Conservation (phyloP, 2,888 invertebrate genomes). For the Apodemia duryi region DNA sequence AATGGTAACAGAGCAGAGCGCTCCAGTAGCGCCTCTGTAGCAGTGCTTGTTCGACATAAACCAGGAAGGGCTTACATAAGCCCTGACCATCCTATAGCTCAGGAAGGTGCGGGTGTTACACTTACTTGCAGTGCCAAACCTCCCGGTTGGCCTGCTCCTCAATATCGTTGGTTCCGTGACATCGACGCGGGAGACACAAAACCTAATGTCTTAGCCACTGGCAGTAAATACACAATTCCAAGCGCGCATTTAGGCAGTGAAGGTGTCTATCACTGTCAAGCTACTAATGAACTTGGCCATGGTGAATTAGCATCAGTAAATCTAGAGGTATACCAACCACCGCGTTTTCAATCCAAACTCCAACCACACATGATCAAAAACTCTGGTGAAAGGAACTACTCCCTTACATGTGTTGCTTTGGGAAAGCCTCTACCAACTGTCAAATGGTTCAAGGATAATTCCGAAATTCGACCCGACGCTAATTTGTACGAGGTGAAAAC, state of each 20-base stretch:
- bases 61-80: conserved; percentile 91
- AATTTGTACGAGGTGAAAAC: conserved; percentile 91
- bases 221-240: conserved; percentile 90
- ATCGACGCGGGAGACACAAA: conserved; percentile 81
- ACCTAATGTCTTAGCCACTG: conserved; percentile 85
- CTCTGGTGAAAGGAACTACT: conserved; percentile 88
- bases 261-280: conserved; percentile 94
- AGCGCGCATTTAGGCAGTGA: conserved; percentile 92
- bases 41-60: conserved; percentile 90
- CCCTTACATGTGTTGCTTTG: conserved; percentile 90
- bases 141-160: conserved; percentile 95
- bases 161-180: conserved; percentile 93
- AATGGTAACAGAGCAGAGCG: conserved; percentile 86
- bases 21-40: conserved; percentile 89
- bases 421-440: conserved; percentile 93
- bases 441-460: conserved; percentile 92
- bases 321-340: conserved; percentile 93
- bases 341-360: conserved; percentile 89
- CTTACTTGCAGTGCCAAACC: conserved; percentile 92
- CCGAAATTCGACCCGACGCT: conserved; percentile 86
- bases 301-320: conserved; percentile 91
- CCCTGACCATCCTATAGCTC: conserved; percentile 90
- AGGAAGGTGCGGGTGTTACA: conserved; percentile 90
- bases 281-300: conserved; percentile 92
- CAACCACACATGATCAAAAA: conserved; percentile 90